These are phyloP conservation scores for Callitettix versicolor DNA, from an alignment of 1,140 invertebrate genomes.

Conservation along the genomic window DNA sequence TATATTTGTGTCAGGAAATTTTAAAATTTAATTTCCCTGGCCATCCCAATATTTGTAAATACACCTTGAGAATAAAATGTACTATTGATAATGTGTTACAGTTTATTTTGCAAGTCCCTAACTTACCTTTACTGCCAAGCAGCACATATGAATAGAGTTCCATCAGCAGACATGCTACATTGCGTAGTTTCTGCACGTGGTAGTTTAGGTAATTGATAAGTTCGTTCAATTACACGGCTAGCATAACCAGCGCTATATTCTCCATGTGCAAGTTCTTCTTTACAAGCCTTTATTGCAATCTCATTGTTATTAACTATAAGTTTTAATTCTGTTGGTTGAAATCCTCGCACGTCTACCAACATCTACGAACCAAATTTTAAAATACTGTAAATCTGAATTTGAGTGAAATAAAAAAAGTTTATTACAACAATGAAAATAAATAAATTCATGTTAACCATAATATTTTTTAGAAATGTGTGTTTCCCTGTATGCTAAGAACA, in stretches of 20 bases:
- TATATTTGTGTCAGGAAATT: too few species aligned
- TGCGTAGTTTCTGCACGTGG: background rate
- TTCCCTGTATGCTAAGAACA: too few species aligned
- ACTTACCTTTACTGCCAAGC: conserved; percentile 1
- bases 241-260: background rate
- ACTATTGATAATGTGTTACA: too few species aligned
- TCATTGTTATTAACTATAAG: conserved; percentile 3
- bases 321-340: conserved; percentile 5
- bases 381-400: too few species aligned
- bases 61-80: too few species aligned
- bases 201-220: background rate
- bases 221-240: background rate
- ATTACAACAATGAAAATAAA: too few species aligned
- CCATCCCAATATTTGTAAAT: too few species aligned
- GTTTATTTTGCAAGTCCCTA: too few species aligned
- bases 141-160: conserved; percentile 2
- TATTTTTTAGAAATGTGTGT: too few species aligned
- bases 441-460: too few species aligned
- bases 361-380: background rate
- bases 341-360: conserved; percentile 2
- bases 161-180: conserved; percentile 6
- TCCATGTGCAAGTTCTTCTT: background rate
- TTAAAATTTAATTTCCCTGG: too few species aligned
- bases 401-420: too few species aligned
- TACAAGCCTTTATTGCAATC: background rate